Base-by-base conservation (phyloP, 2,888 invertebrate genomes). In the Thereva nobilitata region DNA sequence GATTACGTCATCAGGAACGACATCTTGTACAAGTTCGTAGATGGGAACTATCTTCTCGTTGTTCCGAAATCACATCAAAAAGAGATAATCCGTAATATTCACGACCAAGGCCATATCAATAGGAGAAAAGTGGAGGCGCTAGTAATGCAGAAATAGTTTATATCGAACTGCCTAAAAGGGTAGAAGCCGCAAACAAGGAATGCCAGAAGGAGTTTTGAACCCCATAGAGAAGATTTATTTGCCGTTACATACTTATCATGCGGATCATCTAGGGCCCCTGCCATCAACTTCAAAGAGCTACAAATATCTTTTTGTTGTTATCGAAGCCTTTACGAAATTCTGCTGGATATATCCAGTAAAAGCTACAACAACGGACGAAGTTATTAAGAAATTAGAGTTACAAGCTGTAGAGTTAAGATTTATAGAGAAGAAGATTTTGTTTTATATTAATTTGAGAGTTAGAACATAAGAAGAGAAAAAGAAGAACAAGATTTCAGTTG, bases 261-360 rank as follows among this genome's bases (percentile, higher is more conserved):
- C 74, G 6, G 77, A 77, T 53, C 78, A 79, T 47, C n/a, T 78
- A 4, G 76, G 77, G 4, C 76, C 76, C 2, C 10, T 75, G 44
- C 66, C 71, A 0, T 71, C 71, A n/a, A 77, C 75, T 0, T 70
- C 68, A 1, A 76, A 76, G 49, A 64, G 67, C 9, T 76, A 77
- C 41, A 75, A 75, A 45, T 71, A 78, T 53, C 72, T 54, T 12
- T 3, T 54, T 12, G 54, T 54, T 1, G 40, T 12, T 7, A 23
- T 41, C 0, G 54, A 41, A 4, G 37, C 6, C 6, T 54, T 54
- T 41, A n/a, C 41, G 2, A 54, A 54, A 41, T 54, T 54, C 5
- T 9, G 9, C 5, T 54, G 54, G 54, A 1, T 54, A 0, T 41
- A 54, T 41, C 54, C 54, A 8, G 23, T 23, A 0, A 54, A 41